Percentiles rank a stretch among this genome's conserved stretches.
Conservation (phyloP, 2,797 vertebrate species). For the Zenarchopterus dispar region DNA sequence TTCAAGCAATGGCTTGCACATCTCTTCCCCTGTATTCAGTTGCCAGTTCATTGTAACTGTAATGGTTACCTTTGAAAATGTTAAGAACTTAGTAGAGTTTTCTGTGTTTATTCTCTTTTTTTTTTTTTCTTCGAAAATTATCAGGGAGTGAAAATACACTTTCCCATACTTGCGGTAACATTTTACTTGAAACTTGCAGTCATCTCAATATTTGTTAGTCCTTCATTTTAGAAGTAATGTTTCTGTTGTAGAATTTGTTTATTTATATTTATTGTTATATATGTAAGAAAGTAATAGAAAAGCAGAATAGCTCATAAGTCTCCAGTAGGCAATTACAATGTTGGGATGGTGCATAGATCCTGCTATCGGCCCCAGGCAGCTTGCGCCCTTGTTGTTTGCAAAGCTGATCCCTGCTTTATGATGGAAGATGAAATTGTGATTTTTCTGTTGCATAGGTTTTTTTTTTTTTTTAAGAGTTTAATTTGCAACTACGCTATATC, state of each 20-base stretch:
- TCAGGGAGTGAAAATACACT: neutral
- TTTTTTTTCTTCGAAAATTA: neutral
- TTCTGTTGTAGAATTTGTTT: constrained; percentile 12
- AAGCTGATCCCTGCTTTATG: constrained; percentile 44
- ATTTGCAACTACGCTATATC: constrained; percentile 15
- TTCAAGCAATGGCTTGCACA: constrained; percentile 24
- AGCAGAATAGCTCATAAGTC: constrained; percentile 37
- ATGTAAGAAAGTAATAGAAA: constrained; percentile 15
- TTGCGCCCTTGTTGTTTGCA: constrained; percentile 43
- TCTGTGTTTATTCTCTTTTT: neutral
- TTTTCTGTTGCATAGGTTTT: constrained; percentile 1
- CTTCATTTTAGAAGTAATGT: constrained; percentile 10
- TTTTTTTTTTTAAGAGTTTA: constrained; percentile 11
- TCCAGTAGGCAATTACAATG: constrained; percentile 37
- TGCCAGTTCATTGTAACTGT: constrained; percentile 3
- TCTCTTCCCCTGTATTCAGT: constrained; percentile 21
- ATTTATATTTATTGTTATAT: constrained; percentile 24
- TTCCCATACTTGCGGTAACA: neutral
- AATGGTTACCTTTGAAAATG: constrained; percentile 7
- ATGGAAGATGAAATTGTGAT: constrained; percentile 40
- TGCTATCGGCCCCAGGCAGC: constrained; percentile 34
- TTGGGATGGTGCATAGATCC: constrained; percentile 34
- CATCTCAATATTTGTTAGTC: constrained; percentile 17
- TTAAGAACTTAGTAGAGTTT: constrained; percentile 1
- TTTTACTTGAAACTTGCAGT: neutral